Evolutionary conservation across 2,888 invertebrate genomes (phyloP).

Genomic region (Ennomos erosarius): DNA sequence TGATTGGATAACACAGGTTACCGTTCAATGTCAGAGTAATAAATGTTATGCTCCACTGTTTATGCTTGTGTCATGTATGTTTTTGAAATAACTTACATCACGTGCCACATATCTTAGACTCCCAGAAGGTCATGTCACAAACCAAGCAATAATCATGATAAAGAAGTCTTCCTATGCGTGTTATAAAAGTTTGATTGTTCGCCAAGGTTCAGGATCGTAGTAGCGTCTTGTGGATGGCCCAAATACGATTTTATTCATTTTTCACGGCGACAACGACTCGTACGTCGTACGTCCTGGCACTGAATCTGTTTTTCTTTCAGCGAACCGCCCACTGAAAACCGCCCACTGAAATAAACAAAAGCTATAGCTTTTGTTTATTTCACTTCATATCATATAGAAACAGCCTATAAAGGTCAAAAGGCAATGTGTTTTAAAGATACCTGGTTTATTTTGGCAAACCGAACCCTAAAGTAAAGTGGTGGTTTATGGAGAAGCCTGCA

Average conservation of each 20-base stretch:
- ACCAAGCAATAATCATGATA: conserved; percentile 21
- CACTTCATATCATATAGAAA: conserved; percentile 9
- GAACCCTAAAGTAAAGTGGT: too few relatives aligned
- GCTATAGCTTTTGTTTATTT: conserved; percentile 12
- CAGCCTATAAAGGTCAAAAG: neutral
- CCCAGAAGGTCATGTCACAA: conserved; percentile 25
- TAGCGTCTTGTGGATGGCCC: conserved; percentile 61
- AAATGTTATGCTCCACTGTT: conserved; percentile 28
- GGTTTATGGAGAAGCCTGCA: too few relatives aligned
- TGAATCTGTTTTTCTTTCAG: conserved; percentile 74
- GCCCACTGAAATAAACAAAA: too few relatives aligned
- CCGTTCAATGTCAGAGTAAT: conserved; percentile 51
- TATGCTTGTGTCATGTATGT: conserved; percentile 14
- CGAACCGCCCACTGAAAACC: conserved; percentile 30
- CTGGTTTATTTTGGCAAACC: too few relatives aligned
- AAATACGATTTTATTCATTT: conserved; percentile 81
- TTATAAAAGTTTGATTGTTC: conserved; percentile 51
- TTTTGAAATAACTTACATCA: conserved; percentile 12
- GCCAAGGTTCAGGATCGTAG: conserved; percentile 53
- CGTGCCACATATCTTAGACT: conserved; percentile 14
- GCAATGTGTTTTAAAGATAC: too few relatives aligned
- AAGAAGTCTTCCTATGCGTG: conserved; percentile 21
- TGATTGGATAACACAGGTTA: conserved; percentile 50
- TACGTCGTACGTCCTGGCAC: conserved; percentile 73
- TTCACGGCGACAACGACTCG: conserved; percentile 73